Base-by-base conservation (phyloP, 2,888 invertebrate genomes). In the Leptopilina drosophilae region DNA sequence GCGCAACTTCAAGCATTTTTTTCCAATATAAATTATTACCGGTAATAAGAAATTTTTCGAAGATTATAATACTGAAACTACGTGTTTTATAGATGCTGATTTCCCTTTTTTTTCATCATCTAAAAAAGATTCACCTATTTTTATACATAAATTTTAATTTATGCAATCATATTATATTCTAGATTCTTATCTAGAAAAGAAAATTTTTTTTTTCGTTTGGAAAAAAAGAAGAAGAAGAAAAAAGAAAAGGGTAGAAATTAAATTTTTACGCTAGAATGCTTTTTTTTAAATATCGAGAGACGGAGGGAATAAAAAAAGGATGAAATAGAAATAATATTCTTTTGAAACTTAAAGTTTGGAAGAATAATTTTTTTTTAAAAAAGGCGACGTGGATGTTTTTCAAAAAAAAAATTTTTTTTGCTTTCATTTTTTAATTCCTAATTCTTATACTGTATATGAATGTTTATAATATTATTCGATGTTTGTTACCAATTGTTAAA, bases 1-100 rank as follows among this genome's bases (percentile, higher is more conserved):
- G 56, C n/a, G 73, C n/a, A 33, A 9, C 56, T 73, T 73, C 33
- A 73, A 56, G 73, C 73, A 73, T 73, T 73, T 73, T 69, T 73
- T 73, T 67, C 56, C 73, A 73, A 73, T 73, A 73, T 14, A 73
- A 9, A 53, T 42, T 42, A n/a, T 15, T n/a, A 14, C 20, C 73
- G 33, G 14, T 67, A 46, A 46, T 73, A 53, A 56, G 53, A 56
- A 33, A 42, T 42, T 42, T 33, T 73, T 73, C 49, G 49, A 49
- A 49, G 49, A 49, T 49, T 49, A 49, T 46, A 11, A 49, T 11
- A 49, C 56, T 73, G 56, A 73, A 33, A 40, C n/a, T 33, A 49
- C 56, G n/a, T 26, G 33, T 33, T 33, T 33, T 53, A 8, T 14
- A 53, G 26, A 73, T 56, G 26, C 56, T 53, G 73, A 73, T 53